Conservation (phyloP, 2,888 invertebrate species). For the Eremobia ochroleuca region DNA sequence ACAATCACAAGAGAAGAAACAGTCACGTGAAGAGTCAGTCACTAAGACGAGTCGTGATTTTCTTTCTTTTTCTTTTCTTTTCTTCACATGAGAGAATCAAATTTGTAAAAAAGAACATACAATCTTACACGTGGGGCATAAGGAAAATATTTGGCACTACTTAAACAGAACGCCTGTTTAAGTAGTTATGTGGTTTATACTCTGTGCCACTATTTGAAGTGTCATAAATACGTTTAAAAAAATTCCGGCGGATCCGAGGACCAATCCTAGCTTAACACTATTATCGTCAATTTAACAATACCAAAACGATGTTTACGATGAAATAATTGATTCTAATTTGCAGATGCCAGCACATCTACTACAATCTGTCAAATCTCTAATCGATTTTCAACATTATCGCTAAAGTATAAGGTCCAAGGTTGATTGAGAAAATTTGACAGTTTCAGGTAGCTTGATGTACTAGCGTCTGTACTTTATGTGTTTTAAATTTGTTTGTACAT, state of each 20-base stretch:
- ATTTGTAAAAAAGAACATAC: neutral
- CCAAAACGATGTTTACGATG: constrained; percentile 40
- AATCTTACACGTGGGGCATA: neutral
- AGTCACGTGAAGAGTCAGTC: too few species aligned
- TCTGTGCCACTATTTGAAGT: too few species aligned
- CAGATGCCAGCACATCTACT: too few species aligned
- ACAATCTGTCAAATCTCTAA: too few species aligned
- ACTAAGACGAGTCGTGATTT: too few species aligned
- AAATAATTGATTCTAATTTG: constrained; percentile 10
- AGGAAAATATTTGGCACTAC: neutral
- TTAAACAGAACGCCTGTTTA: neutral
- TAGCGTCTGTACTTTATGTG: constrained; percentile 24
- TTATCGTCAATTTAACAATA: neutral
- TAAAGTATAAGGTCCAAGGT: too few species aligned
- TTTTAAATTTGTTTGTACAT: constrained; percentile 49
- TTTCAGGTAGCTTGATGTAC: too few species aligned
- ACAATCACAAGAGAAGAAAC: too few species aligned
- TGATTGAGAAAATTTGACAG: too few species aligned
- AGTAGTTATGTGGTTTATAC: neutral
- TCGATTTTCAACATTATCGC: too few species aligned
- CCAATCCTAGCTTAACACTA: neutral
- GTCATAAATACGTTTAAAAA: neutral
- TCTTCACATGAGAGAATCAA: neutral
- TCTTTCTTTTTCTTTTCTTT: too few species aligned
- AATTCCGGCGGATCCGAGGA: neutral